phyloP scores from a whole-genome alignment of 2,113 vertebrate species.

The Stigmatopora argus region DNA sequence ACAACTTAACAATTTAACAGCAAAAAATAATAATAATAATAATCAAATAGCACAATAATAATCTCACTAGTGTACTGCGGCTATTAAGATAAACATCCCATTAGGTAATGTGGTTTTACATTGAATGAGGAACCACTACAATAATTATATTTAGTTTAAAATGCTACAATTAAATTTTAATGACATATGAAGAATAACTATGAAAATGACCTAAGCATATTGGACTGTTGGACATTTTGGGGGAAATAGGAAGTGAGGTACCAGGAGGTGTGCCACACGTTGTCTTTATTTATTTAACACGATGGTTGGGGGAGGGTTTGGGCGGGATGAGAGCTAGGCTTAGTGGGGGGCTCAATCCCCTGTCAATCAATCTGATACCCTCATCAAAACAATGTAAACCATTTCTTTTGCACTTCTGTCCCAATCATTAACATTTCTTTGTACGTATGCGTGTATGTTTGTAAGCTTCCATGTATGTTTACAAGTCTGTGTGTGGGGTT shows the following conservation, averaged over 20 bases:
- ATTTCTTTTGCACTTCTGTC: conserved; percentile 68
- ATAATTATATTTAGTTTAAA: background rate
- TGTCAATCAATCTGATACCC: conserved; percentile 33
- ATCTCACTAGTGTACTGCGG: too few relatives aligned
- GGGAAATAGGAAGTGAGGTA: conserved; percentile 34
- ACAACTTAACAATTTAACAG: too few relatives aligned
- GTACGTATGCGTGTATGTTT: background rate
- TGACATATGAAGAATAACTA: too few relatives aligned
- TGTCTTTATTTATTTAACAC: conserved; percentile 19
- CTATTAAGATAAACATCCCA: too few relatives aligned
- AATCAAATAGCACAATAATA: too few relatives aligned
- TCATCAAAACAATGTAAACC: conserved; percentile 3
- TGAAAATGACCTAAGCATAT: background rate
- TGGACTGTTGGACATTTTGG: background rate
- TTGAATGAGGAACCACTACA: too few relatives aligned
- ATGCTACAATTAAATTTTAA: background rate
- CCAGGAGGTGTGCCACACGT: conserved; percentile 6
- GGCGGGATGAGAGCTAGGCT: background rate
- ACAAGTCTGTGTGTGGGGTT: too few relatives aligned
- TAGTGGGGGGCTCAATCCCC: conserved; percentile 11
- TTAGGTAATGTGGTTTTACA: too few relatives aligned
- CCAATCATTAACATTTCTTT: conserved; percentile 50
- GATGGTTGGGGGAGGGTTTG: conserved; percentile 3
- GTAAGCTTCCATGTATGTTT: background rate
- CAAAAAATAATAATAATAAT: too few relatives aligned